A percentile compares a stretch with the other conserved stretches of the same genome.
Conservation (phyloP, 2,113 vertebrate genomes). For the Gadus chalcogrammus region DNA sequence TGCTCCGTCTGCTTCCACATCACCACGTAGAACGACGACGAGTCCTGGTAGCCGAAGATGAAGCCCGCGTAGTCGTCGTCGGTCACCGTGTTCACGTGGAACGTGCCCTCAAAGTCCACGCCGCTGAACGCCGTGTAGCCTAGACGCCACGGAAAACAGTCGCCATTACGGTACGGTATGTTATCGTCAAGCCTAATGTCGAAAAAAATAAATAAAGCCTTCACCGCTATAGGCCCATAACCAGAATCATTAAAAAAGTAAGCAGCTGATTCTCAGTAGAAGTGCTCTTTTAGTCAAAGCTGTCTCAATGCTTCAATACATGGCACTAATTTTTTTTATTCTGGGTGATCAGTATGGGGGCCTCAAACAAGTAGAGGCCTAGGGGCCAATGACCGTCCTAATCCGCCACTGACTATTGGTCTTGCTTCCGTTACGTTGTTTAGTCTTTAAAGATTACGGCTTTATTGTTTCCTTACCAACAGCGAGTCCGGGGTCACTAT, state of each 20-base stretch:
- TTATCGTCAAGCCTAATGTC: background rate
- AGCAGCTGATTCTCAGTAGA: background rate
- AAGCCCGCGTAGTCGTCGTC: constrained; percentile 98
- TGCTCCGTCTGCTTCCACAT: constrained; percentile 99
- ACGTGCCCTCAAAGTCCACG: constrained; percentile 98
- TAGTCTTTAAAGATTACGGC: too few relatives aligned
- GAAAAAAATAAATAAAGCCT: too few relatives aligned
- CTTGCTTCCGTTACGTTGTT: background rate
- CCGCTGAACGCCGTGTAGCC: constrained; percentile 99
- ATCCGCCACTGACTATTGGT: too few relatives aligned
- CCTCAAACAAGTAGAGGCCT: too few relatives aligned
- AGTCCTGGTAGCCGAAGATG: constrained; percentile 98
- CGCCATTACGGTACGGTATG: background rate
- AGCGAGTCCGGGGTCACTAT: constrained; percentile 96
- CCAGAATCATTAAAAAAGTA: background rate
- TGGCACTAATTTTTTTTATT: too few relatives aligned
- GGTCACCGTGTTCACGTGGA: constrained; percentile 95
- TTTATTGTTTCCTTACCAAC: constrained; percentile 79
- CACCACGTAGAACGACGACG: constrained; percentile 96
- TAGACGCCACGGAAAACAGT: constrained; percentile 38
- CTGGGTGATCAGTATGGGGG: too few relatives aligned
- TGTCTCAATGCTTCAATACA: too few relatives aligned
- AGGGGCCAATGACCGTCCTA: too few relatives aligned
- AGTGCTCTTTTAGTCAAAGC: too few relatives aligned
- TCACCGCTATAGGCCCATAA: too few relatives aligned